Base-by-base conservation (phyloP, 2,797 vertebrate genomes). In the Odontamblyopus lacepedii region DNA sequence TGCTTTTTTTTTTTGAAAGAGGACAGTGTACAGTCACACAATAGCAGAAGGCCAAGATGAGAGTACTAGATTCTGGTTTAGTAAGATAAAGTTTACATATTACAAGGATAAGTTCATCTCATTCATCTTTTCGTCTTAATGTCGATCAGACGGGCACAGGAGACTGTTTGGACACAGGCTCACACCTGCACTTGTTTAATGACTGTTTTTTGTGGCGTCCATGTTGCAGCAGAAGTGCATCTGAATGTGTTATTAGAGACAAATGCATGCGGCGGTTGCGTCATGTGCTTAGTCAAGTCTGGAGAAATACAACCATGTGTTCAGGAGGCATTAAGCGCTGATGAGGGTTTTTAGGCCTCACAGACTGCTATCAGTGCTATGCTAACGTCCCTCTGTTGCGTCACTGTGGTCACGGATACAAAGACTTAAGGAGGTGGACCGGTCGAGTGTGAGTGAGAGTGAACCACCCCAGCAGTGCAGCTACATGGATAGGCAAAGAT, bases 311-410 rank as follows among this genome's bases (percentile, higher is more conserved):
- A 92, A 92, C 91, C 92, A 84, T 93, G 92, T 93, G 92, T 94
- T 94, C 92, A 90, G 88, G 86, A 86, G 90, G 90, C 91, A 94
- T 94, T 92, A 93, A 83, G 83, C 86, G 88, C 81, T 92, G 91
- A 93, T 92, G 92, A 92, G 91, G 92, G 92, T 91, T 87, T 92
- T 89, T 89, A 80, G 74, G 81, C 83, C 85, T 90, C 85, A 86
- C 90, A 90, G 88, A 76, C 86, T 78, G 89, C 85, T 91, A 90
- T 91, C 86, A 92, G 84, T 76, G 66, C 82, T 67, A 69, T 79
- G 79, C 83, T 87, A 88, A 90, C 78, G 78, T 88, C 87, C 88
- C 69, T 71, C 57, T 75, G 80, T 79, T 91, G 87, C 89, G 89
- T 92, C 91, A 92, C 79, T 92, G 91, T 88, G 90, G 90, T 91